Evolutionary conservation across 2,113 vertebrate genomes (phyloP), one percentile per base, ranked within the genome.

Genomic region (Nipponia nippon): DNA sequence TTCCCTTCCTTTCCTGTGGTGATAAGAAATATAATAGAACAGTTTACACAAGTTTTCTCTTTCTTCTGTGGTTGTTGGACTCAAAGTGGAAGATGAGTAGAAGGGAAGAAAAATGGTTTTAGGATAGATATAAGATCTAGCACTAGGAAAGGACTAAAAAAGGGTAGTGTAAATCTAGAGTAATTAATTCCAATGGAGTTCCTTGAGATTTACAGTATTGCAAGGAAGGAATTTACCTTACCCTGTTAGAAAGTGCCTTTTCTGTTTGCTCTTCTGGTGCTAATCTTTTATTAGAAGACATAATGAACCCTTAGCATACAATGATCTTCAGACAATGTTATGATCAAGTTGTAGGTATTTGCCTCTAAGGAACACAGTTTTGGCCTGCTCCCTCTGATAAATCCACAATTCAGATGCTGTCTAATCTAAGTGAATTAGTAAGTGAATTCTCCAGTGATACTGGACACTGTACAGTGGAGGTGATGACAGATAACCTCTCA

Each of bases 391-490:
- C 22, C 17, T 63, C 52, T 79, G 78, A 67, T 72, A 96, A 94
- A 85, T 19, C 49, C 47, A n/a, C 26, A 56, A 34, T 65, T 88
- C 29, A 90, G 93, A 38, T 56, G 40, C 42, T 80, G 76, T 88
- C 79, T 88, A 93, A 83, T 90, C 79, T 83, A 83, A 56, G 62
- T 29, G 53, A 93, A 72, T 93, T 93, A 92, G 61, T 84, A 58
- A 62, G 61, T 88, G 66, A 90, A 90, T 83, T 95, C 52, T 93
- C 20, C 71, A 52, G 18, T 90, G 66, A 95, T 85, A 80, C 10
- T 25, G 75, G 61, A 79, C 67, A 62, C 66, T 87, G 32, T 7
- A n/a, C 20, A 63, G 32, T 59, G 53, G 23, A 84, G 65, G 65
- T 71, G 47, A 88, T 26, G 47, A 70, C 77, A 91, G 69, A 89